phyloP scores from a whole-genome alignment of 1,140 invertebrate species.

The Hylaeus volcanicus region DNA sequence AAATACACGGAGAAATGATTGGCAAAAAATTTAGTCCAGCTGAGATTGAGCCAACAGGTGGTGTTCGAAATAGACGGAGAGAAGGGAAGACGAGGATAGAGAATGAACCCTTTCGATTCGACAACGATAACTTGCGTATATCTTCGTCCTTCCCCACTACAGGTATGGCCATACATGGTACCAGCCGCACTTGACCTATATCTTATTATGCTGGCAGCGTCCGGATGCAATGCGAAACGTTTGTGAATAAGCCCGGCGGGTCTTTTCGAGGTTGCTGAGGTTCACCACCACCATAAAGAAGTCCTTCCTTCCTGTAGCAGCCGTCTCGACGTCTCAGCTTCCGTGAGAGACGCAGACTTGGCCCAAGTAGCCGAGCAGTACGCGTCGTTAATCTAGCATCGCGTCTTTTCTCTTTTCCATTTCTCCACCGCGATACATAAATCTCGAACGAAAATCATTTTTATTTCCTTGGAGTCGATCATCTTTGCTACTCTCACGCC shows the following conservation, averaged over 20 bases:
- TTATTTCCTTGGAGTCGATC: not conserved
- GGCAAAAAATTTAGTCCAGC: not conserved
- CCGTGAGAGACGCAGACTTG: constrained; percentile 35
- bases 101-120: constrained; percentile 67
- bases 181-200: constrained; percentile 79
- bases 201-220: constrained; percentile 78
- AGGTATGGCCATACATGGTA: constrained; percentile 73
- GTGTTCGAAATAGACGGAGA: constrained; percentile 11
- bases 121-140: constrained; percentile 59
- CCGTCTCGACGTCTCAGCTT: constrained; percentile 25
- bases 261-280: constrained; percentile 48
- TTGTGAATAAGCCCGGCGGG: constrained; percentile 55
- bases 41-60: not conserved
- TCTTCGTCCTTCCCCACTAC: constrained; percentile 59
- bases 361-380: constrained; percentile 13
- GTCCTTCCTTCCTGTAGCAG: constrained; percentile 64
- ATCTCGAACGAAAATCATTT: not conserved
- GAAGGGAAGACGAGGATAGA: constrained; percentile 23
- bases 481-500: too few species aligned
- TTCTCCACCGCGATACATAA: too few species aligned
- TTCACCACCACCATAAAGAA: constrained; percentile 47
- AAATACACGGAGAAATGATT: too few species aligned
- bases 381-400: constrained; percentile 3
- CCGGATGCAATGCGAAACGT: constrained; percentile 73
- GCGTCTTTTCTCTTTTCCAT: not conserved